Conservation (phyloP, 1,140 invertebrate species). For the Trichogramma pretiosum region DNA sequence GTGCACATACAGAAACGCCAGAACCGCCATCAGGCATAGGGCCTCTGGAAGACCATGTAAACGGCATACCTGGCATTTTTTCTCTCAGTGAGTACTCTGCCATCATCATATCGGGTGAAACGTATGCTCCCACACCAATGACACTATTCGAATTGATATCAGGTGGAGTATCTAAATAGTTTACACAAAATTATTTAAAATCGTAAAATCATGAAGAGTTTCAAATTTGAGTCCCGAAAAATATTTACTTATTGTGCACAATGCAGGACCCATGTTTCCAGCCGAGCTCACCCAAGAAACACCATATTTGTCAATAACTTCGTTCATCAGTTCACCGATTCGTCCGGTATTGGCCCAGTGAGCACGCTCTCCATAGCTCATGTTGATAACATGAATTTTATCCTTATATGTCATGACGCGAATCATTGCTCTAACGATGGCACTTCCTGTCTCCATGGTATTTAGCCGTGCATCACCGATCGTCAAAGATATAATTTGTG, state of each 20-base stretch:
- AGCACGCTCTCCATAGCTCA: conserved; percentile 94
- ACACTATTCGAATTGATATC: conserved; percentile 73
- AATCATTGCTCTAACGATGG: conserved; percentile 82
- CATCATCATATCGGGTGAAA: conserved; percentile 95
- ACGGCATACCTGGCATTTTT: conserved; percentile 74
- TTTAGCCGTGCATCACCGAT: conserved; percentile 83
- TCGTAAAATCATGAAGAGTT: conserved; percentile 6
- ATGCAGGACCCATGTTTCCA: conserved; percentile 89
- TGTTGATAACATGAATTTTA: conserved; percentile 85
- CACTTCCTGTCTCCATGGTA: conserved; percentile 94
- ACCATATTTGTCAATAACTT: conserved; percentile 87
- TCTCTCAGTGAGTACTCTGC: conserved; percentile 87
- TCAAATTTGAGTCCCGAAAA: neutral
- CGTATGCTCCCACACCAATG: conserved; percentile 91
- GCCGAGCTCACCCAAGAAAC: conserved; percentile 86
- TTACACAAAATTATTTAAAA: neutral
- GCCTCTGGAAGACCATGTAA: conserved; percentile 91
- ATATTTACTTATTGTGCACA: conserved; percentile 69
- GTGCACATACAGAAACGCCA: conserved; percentile 86
- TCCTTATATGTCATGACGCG: conserved; percentile 63
- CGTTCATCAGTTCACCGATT: conserved; percentile 75
- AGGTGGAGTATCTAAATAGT: conserved; percentile 65
- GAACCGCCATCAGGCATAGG: conserved; percentile 80
- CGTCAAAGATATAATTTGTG: conserved; percentile 86
- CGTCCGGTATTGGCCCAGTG: conserved; percentile 84